A percentile compares a stretch with the other conserved stretches of the same genome.
Evolutionary conservation across 2,113 vertebrate species (phyloP).

Genomic region (Nasalis larvatus): DNA sequence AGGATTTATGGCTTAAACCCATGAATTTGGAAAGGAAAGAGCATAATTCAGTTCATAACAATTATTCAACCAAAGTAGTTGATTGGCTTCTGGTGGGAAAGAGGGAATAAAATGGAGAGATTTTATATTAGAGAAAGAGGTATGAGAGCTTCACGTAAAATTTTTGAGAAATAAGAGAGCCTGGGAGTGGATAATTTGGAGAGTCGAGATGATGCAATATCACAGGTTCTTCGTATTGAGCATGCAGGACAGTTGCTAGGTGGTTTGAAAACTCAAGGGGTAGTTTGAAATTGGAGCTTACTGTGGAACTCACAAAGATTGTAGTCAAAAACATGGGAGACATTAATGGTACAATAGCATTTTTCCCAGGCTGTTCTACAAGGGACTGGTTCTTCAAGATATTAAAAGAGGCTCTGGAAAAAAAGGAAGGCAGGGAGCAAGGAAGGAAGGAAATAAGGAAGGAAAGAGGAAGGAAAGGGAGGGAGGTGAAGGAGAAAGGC

Average conservation of each 20-base stretch:
- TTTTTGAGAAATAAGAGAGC: too few relatives aligned
- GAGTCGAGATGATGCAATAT: accelerated
- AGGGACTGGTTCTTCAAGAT: neutral
- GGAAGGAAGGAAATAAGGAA: neutral
- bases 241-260: accelerated
- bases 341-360: too few relatives aligned
- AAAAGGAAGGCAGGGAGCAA: neutral
- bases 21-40: too few relatives aligned
- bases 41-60: too few relatives aligned
- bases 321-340: too few relatives aligned
- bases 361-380: neutral
- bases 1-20: neutral
- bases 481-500: too few relatives aligned
- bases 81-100: neutral
- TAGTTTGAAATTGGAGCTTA: too few relatives aligned
- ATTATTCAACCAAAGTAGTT: neutral
- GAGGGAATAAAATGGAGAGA: neutral
- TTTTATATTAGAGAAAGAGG: neutral
- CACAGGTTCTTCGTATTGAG: accelerated
- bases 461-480: neutral
- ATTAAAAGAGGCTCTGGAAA: neutral
- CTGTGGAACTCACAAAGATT: neutral
- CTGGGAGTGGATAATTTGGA: too few relatives aligned
- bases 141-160: neutral
- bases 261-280: neutral